Evolutionary conservation across 2,797 vertebrate species (phyloP), one percentile per base, ranked within the genome.

Genomic region (Phrynocephalus vlangalii): DNA sequence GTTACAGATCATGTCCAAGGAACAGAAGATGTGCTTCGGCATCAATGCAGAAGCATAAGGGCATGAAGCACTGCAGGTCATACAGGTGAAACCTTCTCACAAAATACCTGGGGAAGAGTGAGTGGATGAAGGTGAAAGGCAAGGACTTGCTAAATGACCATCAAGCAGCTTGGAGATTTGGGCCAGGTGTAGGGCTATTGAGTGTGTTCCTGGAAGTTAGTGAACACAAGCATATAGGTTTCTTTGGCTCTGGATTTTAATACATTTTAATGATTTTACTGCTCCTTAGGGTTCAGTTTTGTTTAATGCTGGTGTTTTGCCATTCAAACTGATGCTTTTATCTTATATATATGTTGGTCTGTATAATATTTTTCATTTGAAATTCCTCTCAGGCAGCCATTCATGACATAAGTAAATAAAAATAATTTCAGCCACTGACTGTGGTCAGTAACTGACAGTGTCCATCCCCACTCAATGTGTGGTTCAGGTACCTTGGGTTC

Each of bases 141-240:
- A 83, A 83, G 48, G 30, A n/a, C 20, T 83, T 56, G 48, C 56
- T 83, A 83, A 83, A 83, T 48, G 28, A 30, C n/a, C 56, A 6
- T 72, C 33, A 72, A 70, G n/a, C 18, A 68, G 5, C 18, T 30
- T 33, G 13, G 24, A 80, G 82, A 38, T 6, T 22, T 52, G 70
- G 70, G 52, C 73, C 52, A 50, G 82, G n/a, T 26, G 82, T 52
- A 28, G 10, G 38, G 52, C 33, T 13, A 22, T 63, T 63, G 48
- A 28, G n/a, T 28, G 44, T 68, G 48, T 18, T 52, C 3, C 48
- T 18, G 44, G 81, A 83, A 70, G 38, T 38, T 82, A 18, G 80
- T 70, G 28, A 83, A 68, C 28, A 33, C 30, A 83, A 83, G 24
- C 48, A 28, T 52, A 48, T 50, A 68, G 9, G 16, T 50, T 22